A percentile compares a stretch with the other conserved stretches of the same genome.
Evolutionary conservation across 2,888 invertebrate species (phyloP).

Genomic region (Andrena bicolor): DNA sequence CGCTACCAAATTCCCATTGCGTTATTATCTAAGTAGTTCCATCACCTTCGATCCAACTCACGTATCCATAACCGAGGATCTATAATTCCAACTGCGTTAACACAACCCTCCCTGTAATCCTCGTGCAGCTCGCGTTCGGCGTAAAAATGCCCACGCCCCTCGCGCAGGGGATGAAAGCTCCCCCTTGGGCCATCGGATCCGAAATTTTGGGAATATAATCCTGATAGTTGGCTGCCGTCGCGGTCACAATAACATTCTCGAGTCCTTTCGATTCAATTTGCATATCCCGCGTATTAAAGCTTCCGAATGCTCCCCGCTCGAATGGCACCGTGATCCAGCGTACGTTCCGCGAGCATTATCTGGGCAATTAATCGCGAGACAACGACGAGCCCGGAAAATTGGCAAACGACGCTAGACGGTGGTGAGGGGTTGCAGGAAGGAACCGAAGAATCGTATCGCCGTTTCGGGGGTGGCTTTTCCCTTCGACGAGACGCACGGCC

Average conservation of each 20-base stretch:
- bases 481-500: slow-evolving; percentile 4
- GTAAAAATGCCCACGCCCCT: neutral
- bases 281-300: slow-evolving; percentile 3
- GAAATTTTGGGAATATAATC: slow-evolving; percentile 5
- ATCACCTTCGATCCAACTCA: no score
- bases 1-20: no score
- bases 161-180: neutral
- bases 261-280: slow-evolving; percentile 7
- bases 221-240: neutral
- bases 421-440: slow-evolving; percentile 19
- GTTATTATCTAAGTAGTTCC: no score
- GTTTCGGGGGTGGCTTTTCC: slow-evolving; percentile 9
- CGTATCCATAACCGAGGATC: no score
- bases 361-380: slow-evolving; percentile 58
- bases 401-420: slow-evolving; percentile 32
- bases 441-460: slow-evolving; percentile 55
- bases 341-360: slow-evolving; percentile 45
- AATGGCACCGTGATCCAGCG: neutral
- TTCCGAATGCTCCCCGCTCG: slow-evolving; percentile 3
- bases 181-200: neutral
- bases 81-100: no score
- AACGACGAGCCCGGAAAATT: slow-evolving; percentile 51
- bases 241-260: neutral
- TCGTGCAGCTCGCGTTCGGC: no score
- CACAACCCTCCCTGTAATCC: no score